Evolutionary conservation across 2,888 invertebrate species (phyloP).

Genomic region (Furcula furcula): DNA sequence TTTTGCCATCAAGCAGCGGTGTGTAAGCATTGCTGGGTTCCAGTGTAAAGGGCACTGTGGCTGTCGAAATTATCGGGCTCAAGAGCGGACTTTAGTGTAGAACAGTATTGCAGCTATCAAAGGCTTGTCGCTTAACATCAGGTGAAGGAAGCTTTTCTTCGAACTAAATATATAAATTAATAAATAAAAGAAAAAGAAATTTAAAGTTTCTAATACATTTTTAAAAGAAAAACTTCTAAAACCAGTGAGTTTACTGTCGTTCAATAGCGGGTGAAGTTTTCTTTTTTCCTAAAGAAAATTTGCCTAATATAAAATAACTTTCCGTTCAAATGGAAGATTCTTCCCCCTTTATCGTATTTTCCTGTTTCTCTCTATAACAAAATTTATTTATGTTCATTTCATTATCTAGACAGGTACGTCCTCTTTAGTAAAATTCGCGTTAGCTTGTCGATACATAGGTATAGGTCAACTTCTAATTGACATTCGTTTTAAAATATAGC

Average conservation of each 20-base stretch:
- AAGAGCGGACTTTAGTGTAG: too few species aligned
- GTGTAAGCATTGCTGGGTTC: too few species aligned
- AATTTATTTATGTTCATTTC: constrained; percentile 48
- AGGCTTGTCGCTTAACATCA: too few species aligned
- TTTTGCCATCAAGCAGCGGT: too few species aligned
- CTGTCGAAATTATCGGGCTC: too few species aligned
- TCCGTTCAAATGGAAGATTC: constrained; percentile 48
- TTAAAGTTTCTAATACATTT: constrained; percentile 12
- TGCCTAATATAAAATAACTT: constrained; percentile 51
- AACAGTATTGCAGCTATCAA: too few species aligned
- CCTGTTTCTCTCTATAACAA: constrained; percentile 43
- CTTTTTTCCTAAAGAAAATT: constrained; percentile 48
- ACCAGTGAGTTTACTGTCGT: constrained; percentile 33
- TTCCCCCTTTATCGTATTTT: constrained; percentile 50
- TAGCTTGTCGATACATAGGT: constrained; percentile 13
- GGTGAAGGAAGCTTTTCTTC: too few species aligned
- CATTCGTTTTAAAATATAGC: background rate
- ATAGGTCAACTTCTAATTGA: constrained; percentile 8
- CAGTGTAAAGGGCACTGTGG: too few species aligned
- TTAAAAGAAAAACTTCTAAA: constrained; percentile 23
- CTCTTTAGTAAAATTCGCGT: constrained; percentile 32
- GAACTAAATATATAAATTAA: too few species aligned
- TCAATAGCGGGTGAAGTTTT: constrained; percentile 42
- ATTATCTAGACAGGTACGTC: constrained; percentile 37
- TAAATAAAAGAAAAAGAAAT: too few species aligned